Evolutionary conservation across 2,888 invertebrate genomes (phyloP), one percentile per base, ranked within the genome.

Genomic region (Plutella xylostella): DNA sequence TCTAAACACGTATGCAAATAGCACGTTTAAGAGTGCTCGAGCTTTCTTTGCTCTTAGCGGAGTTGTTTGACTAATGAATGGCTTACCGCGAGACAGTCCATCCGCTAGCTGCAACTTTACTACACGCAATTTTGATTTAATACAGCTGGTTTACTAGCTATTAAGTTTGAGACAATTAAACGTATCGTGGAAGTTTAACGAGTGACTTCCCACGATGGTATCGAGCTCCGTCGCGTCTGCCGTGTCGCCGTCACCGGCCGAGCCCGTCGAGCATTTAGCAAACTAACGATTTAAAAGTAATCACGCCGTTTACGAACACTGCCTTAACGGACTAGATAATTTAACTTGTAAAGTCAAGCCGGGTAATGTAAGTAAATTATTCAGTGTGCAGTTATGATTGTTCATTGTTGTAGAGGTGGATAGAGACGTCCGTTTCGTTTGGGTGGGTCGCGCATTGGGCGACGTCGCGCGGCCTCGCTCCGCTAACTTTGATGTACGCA

Each of bases 141-240:
- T 62, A 63, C 63, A 55, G 66, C 66, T 63, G 64, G 63, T 68
- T 68, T 67, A 60, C 66, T 65, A 65, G 63, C 66, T 63, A 65
- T 72, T 70, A 67, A 67, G 65, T 65, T 68, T 63, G 61, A 62
- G 66, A 72, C 68, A 74, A 76, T 76, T 72, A 73, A 65, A 62
- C n/a, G n/a, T n/a, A n/a, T n/a, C n/a, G n/a, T n/a, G 60, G 64
- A 63, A 64, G 62, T 68, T 71, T 63, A 69, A 70, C 65, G 65
- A 69, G 61, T 71, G 60, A 63, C 66, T 76, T 78, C 75, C 71
- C 79, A 78, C 79, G 71, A 76, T 74, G 65, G 64, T 74, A 71
- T 71, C 71, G 64, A n/a, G n/a, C n/a, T n/a, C n/a, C n/a, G n/a
- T n/a, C n/a, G n/a, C n/a, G 46, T 50, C 51, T 47, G 34, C 51